Evolutionary conservation across 2,888 invertebrate genomes (phyloP).

Genomic region (Colletes collaris): DNA sequence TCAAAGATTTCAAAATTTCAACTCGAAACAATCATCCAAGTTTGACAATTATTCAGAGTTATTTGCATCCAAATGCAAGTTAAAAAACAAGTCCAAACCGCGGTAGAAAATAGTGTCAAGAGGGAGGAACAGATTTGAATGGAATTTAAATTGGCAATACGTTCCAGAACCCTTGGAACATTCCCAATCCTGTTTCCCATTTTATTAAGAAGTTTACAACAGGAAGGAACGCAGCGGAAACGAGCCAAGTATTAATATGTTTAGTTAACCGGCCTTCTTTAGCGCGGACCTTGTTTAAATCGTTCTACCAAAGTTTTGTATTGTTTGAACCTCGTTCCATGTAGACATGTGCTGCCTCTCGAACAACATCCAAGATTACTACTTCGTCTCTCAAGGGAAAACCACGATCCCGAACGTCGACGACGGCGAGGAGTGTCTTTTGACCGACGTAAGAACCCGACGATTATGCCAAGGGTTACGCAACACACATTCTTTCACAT

Average conservation of each 20-base stretch:
- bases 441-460: constrained; percentile 90
- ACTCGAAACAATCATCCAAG: too few species aligned
- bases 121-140: too few species aligned
- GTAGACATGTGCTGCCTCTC: constrained; percentile 89
- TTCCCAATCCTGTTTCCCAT: not conserved
- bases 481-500: constrained; percentile 46
- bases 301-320: constrained; percentile 21
- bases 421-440: constrained; percentile 93
- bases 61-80: too few species aligned
- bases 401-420: constrained; percentile 95
- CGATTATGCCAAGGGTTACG: constrained; percentile 69
- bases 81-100: too few species aligned
- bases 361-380: constrained; percentile 92
- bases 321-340: constrained; percentile 63
- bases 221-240: constrained; percentile 25
- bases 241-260: not conserved
- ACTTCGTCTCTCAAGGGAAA: constrained; percentile 97
- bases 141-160: not conserved
- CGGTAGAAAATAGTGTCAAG: too few species aligned
- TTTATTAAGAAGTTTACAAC: not conserved
- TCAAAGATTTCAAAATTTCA: too few species aligned
- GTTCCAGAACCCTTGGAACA: too few species aligned
- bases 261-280: constrained; percentile 1
- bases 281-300: constrained; percentile 5
- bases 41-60: too few species aligned